Evolutionary conservation across 2,113 vertebrate species (phyloP).

Genomic region (Hystrix brachyura): DNA sequence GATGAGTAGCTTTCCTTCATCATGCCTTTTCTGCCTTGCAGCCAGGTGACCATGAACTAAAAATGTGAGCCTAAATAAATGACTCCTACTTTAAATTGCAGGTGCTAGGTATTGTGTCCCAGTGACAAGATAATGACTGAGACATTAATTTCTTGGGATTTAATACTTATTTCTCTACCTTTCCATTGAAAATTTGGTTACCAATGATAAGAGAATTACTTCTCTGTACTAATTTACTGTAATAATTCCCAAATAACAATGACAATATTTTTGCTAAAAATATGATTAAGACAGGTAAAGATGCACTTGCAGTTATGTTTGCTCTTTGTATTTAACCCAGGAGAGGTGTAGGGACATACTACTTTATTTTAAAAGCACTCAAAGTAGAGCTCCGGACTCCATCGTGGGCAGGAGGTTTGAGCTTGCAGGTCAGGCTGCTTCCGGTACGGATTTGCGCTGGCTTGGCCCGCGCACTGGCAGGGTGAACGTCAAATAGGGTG

Average conservation of each 20-base stretch:
- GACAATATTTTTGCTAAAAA: background rate
- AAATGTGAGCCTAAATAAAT: background rate
- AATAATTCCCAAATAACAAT: background rate
- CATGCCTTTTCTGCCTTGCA: background rate
- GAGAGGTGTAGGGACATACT: background rate
- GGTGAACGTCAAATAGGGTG: too few relatives aligned
- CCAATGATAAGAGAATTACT: background rate
- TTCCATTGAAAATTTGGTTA: background rate
- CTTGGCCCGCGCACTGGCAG: too few relatives aligned
- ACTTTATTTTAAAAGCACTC: background rate
- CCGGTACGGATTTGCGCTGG: too few relatives aligned
- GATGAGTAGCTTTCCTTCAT: background rate
- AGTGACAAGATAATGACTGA: background rate
- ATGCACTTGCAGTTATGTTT: background rate
- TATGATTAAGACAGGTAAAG: background rate
- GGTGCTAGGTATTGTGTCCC: background rate
- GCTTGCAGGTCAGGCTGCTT: too few relatives aligned
- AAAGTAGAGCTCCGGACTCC: background rate
- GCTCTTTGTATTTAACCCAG: background rate
- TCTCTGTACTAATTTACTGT: background rate
- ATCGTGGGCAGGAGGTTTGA: too few relatives aligned
- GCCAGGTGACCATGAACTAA: background rate
- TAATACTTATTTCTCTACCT: background rate
- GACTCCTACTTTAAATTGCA: background rate
- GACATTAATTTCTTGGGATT: background rate